These are phyloP conservation scores for Oxytorus armatus DNA, from an alignment of 2,888 invertebrate genomes.

Conservation along the genomic window DNA sequence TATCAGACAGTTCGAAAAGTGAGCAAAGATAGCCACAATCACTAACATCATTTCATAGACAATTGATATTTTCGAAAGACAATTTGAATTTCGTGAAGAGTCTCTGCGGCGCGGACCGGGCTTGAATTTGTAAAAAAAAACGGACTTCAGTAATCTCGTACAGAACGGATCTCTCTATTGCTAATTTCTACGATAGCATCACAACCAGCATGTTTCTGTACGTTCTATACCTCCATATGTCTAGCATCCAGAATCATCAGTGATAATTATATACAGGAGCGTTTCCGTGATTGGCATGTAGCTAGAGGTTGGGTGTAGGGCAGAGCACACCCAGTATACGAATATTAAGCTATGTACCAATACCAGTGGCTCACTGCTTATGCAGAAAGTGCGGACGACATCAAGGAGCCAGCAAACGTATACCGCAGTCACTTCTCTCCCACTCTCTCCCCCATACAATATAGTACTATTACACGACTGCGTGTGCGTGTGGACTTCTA, in stretches of 20 bases:
- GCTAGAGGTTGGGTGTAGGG: constrained; percentile 73
- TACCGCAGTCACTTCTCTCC: constrained; percentile 48
- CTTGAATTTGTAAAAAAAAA: constrained; percentile 34
- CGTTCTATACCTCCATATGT: constrained; percentile 42
- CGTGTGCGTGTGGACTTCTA: constrained; percentile 68
- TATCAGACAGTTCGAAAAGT: not conserved
- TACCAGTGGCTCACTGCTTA: constrained; percentile 42
- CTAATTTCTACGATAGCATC: constrained; percentile 12
- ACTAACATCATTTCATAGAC: constrained; percentile 9
- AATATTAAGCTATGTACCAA: constrained; percentile 41
- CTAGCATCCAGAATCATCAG: constrained; percentile 66
- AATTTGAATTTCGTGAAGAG: constrained; percentile 17
- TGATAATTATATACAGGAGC: constrained; percentile 71
- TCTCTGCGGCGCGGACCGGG: not conserved
- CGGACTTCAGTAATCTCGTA: constrained; percentile 9
- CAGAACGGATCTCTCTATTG: constrained; percentile 19
- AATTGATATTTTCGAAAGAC: constrained; percentile 16
- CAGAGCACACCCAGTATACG: constrained; percentile 34
- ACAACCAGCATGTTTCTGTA: constrained; percentile 40
- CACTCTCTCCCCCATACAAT: constrained; percentile 51
- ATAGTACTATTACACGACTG: constrained; percentile 59
- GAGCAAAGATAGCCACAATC: not conserved
- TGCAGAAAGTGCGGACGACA: constrained; percentile 75
- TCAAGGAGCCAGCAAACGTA: constrained; percentile 66
- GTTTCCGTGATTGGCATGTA: constrained; percentile 77